These are phyloP conservation scores for Neodiprion fabricii DNA, from an alignment of 1,140 invertebrate species.

Conservation along the genomic window DNA sequence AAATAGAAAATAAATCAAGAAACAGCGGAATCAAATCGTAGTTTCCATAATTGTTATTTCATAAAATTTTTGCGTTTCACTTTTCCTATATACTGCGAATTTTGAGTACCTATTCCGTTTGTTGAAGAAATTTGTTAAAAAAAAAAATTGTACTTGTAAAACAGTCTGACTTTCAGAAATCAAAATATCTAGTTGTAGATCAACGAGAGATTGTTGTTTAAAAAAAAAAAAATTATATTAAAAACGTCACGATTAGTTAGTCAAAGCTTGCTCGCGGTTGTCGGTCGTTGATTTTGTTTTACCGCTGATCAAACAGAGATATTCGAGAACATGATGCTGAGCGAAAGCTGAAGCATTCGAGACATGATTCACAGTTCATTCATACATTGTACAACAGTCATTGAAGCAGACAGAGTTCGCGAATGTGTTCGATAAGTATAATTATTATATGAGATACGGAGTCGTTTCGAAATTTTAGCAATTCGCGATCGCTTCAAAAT, in stretches of 20 bases:
- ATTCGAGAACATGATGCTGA: neutral
- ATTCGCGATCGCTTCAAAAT: neutral
- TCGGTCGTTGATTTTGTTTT: neutral
- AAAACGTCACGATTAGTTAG: too few relatives aligned
- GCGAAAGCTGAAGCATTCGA: too few relatives aligned
- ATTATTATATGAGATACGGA: neutral
- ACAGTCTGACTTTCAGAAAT: neutral
- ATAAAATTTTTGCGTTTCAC: too few relatives aligned
- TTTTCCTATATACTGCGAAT: slow-evolving; percentile 13
- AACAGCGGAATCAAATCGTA: too few relatives aligned
- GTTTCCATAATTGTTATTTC: too few relatives aligned
- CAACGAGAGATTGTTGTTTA: too few relatives aligned
- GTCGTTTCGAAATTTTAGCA: neutral
- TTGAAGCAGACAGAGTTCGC: neutral
- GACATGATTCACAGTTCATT: too few relatives aligned
- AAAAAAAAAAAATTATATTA: too few relatives aligned
- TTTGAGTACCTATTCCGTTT: slow-evolving; percentile 17
- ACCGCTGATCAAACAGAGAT: neutral
- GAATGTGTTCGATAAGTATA: slow-evolving; percentile 10
- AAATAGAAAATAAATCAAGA: too few relatives aligned
- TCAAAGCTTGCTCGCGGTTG: too few relatives aligned
- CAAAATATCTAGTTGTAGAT: neutral
- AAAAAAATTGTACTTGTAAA: slow-evolving; percentile 11
- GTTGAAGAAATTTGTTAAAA: neutral
- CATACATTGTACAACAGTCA: neutral